Evolutionary conservation across 2,797 vertebrate species (phyloP), one percentile per base, ranked within the genome.

Genomic region (Dromococcyx pavoninus): DNA sequence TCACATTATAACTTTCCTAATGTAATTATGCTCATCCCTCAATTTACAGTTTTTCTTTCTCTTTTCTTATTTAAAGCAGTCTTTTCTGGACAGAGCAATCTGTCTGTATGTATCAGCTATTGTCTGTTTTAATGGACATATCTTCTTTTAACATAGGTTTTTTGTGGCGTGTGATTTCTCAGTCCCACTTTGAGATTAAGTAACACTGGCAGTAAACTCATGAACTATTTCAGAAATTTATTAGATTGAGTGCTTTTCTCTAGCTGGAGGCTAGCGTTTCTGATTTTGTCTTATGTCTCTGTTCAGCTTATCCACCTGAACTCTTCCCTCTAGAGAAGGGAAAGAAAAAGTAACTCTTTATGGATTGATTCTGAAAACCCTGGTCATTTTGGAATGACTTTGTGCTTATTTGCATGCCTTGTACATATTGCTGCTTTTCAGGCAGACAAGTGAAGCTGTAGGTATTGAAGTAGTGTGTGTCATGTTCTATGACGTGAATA

Each of bases 1-100:
- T 86, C 66, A 91, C 88, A 92, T 94, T 90, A 70, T 64, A 91
- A 91, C 32, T 92, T 94, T 82, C 72, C 60, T 81, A 86, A 91
- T 77, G 32, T 58, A 80, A 94, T 95, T 90, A 90, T 56, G 35
- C 30, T 80, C 15, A 32, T 35, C 60, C 33, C 84, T 90, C n/a
- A 65, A 56, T n/a, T 92, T 7, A 10, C 22, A 37, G n/a, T 30
- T 70, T 86, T 91, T 75, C 33, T 56, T 64, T 43, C 51, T 39
- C 10, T 84, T 70, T 87, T 46, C 86, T 93, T 86, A 35, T 85
- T 95, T 94, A 82, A 91, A 87, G 50, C 27, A 74, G 37, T 25
- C 37, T 44, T 54, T 79, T 33, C 74, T 71, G 80, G 60, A 17
- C 44, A 67, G 61, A 82, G 18, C 39, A 61, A 61, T 66, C 69